A percentile compares a stretch with the other conserved stretches of the same genome.
Evolutionary conservation across 2,113 vertebrate species (phyloP).

Genomic region (Tychaedon coryphoeus): DNA sequence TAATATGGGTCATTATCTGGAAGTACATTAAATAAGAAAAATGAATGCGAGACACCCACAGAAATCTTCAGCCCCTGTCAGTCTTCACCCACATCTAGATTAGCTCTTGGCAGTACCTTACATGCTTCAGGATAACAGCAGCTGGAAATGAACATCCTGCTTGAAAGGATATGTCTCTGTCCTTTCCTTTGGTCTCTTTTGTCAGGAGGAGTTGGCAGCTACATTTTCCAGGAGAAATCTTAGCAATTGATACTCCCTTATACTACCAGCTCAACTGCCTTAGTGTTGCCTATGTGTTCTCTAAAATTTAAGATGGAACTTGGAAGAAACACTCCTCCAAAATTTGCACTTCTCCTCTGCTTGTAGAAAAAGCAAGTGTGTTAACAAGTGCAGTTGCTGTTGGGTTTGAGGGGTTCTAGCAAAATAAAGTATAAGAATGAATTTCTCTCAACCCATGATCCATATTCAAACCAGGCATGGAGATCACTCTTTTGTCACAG

Average conservation of each 20-base stretch:
- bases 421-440: background rate
- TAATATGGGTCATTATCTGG: background rate
- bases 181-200: background rate
- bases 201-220: background rate
- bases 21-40: background rate
- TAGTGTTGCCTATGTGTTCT: background rate
- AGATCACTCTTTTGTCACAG: background rate
- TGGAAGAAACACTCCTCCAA: background rate
- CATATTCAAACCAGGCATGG: accelerated
- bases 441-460: background rate
- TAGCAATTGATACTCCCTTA: background rate
- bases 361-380: background rate
- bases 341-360: background rate
- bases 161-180: background rate
- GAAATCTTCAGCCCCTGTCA: background rate
- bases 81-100: background rate
- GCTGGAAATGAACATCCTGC: background rate
- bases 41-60: background rate
- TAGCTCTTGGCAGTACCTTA: background rate
- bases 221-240: background rate
- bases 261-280: background rate
- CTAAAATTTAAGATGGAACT: background rate
- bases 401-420: background rate
- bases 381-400: background rate
- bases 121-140: background rate